These are phyloP conservation scores for Leptinotarsa rubiginosa DNA, from an alignment of 2,888 invertebrate species.

Conservation along the genomic window DNA sequence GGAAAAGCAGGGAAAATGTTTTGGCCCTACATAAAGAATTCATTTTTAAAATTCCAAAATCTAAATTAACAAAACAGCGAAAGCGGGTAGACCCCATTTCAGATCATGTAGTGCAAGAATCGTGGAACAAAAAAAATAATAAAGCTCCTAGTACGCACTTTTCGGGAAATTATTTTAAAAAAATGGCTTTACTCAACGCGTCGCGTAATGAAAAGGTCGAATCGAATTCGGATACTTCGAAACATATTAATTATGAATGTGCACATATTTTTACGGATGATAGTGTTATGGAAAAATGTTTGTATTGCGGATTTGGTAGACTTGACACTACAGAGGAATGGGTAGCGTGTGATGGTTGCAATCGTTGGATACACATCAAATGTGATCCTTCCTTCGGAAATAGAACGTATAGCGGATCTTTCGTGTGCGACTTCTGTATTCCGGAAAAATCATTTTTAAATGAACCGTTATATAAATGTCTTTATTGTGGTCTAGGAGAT, in stretches of 20 bases:
- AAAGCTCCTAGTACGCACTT: not conserved
- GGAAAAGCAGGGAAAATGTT: conserved; percentile 25
- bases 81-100: not conserved
- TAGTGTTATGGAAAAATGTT: not conserved
- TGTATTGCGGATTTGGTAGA: not conserved
- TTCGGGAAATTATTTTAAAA: not conserved
- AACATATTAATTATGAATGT: too few relatives aligned
- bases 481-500: too few relatives aligned
- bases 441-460: too few relatives aligned
- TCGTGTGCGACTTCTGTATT: not conserved
- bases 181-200: too few relatives aligned
- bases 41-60: conserved; percentile 1
- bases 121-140: not conserved
- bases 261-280: too few relatives aligned
- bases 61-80: not conserved
- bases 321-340: conserved; percentile 1
- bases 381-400: not conserved
- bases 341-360: not conserved
- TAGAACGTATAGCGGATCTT: too few relatives aligned
- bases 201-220: too few relatives aligned
- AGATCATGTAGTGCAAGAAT: conserved; percentile 15
- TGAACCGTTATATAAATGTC: too few relatives aligned
- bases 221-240: too few relatives aligned
- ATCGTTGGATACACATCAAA: not conserved
- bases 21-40: conserved; percentile 21